Base-by-base conservation (phyloP, 2,888 invertebrate species). In the Pyrocoelia pectoralis region DNA sequence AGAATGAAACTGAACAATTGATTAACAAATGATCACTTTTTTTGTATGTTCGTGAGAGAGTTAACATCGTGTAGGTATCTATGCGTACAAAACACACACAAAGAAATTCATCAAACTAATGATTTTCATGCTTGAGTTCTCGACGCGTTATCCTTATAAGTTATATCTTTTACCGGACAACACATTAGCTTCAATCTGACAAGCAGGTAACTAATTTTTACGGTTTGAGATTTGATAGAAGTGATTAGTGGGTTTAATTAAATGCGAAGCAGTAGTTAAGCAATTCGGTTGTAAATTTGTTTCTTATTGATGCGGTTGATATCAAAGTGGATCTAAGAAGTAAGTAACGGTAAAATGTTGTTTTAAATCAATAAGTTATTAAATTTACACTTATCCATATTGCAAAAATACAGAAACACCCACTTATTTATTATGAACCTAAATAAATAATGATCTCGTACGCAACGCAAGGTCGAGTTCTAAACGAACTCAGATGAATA, bases 131-230 rank as follows among this genome's bases (percentile, higher is more conserved):
- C 17, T 58, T 58, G 43, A 58, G 43, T 58, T 58, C 58, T 46
- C n/a, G 29, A 50, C 57, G 41, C 41, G 51, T 57, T 51, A 57
- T 57, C 57, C 57, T 57, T 49, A 49, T 57, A 41, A 41, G n/a
- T 51, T 41, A 52, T 52, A 59, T 54, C 49, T 48, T 48, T 54
- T 60, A 29, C 17, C 49, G 60, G 54, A 52, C 48, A 19, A 24
- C 46, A 51, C 50, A 46, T 55, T 51, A 56, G 49, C 50, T 51
- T 18, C 38, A 24, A 59, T 18, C 29, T 56, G 65, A 65, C 65
- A 60, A 49, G 65, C 65, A 56, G 50, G 60, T 60, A 65, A 60
- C 56, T 60, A 56, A 65, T 65, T 65, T 60, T 60, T 60, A 65
- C 60, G 60, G 65, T 56, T 55, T 53, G 19, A 52, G 56, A 53